A percentile compares a stretch with the other conserved stretches of the same genome.
These are phyloP conservation scores for Aricia artaxerxes DNA, from an alignment of 2,888 invertebrate genomes.

Conservation along the genomic window DNA sequence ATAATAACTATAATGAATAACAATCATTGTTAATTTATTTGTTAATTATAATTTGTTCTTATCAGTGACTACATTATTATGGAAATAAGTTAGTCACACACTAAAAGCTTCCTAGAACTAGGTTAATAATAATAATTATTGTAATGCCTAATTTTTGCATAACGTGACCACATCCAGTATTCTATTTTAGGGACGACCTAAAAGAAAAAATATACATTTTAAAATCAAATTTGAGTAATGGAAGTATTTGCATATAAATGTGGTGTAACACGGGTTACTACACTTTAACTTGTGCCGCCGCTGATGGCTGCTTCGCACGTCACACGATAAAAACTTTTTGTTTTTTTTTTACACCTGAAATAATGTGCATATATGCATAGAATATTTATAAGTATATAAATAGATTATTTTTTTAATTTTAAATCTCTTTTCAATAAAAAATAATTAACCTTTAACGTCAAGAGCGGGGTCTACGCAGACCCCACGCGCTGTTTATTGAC, in stretches of 20 bases:
- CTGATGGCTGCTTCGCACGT: slow-evolving; percentile 13
- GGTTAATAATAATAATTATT: background rate
- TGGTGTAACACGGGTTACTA: slow-evolving; percentile 20
- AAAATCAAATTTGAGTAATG: slow-evolving; percentile 23
- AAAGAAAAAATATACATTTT: slow-evolving; percentile 16
- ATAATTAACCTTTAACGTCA: too few relatives aligned
- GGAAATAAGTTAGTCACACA: background rate
- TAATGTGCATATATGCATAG: background rate
- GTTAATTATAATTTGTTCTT: background rate
- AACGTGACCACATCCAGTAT: slow-evolving; percentile 4
- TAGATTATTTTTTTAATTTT: too few relatives aligned
- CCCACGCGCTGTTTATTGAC: too few relatives aligned
- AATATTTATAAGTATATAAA: too few relatives aligned
- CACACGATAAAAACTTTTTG: background rate
- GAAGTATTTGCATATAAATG: slow-evolving; percentile 22
- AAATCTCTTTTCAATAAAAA: too few relatives aligned
- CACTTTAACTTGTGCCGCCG: slow-evolving; percentile 21
- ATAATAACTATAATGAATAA: background rate
- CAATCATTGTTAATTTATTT: background rate
- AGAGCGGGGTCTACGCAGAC: too few relatives aligned
- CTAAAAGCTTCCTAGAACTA: slow-evolving; percentile 1
- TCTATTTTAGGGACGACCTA: slow-evolving; percentile 11
- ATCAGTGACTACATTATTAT: background rate
- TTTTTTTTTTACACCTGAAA: background rate
- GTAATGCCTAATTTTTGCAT: slow-evolving; percentile 16